Conservation (phyloP, 2,888 invertebrate genomes). For the Himalopsyche anomala region DNA sequence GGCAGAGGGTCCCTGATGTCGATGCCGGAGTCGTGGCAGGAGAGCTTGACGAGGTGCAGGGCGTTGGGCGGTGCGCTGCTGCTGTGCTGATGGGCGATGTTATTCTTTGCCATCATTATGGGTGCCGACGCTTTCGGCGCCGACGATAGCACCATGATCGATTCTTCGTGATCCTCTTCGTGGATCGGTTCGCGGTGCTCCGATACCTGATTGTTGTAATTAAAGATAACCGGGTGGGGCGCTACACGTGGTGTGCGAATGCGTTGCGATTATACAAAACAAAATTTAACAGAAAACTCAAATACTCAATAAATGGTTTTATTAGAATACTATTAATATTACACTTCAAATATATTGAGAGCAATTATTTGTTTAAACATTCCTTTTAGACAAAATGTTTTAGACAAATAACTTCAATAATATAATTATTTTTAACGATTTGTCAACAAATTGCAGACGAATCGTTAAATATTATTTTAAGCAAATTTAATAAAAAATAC, state of each 20-base stretch:
- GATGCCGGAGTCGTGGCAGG: conserved; percentile 93
- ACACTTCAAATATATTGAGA: no score
- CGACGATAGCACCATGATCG: conserved; percentile 3
- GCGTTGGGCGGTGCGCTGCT: conserved; percentile 70
- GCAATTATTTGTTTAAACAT: no score
- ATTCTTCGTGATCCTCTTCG: conserved; percentile 12
- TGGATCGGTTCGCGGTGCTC: conserved; percentile 34
- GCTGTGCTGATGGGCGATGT: conserved; percentile 42
- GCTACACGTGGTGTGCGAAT: conserved; percentile 22
- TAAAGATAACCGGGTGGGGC: background rate
- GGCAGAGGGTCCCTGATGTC: conserved; percentile 89
- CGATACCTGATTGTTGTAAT: conserved; percentile 48
- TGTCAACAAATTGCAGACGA: no score
- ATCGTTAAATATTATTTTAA: no score
- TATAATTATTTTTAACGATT: no score
- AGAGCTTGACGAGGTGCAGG: conserved; percentile 84
- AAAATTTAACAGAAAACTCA: no score
- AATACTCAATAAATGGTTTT: no score
- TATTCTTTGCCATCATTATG: background rate
- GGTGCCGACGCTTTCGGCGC: conserved; percentile 6
- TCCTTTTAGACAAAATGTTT: no score
- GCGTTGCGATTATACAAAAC: background rate
- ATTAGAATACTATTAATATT: no score
- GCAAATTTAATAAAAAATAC: no score
- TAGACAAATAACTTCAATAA: no score